phyloP scores from a whole-genome alignment of 30 jellyfish, hydroid and myxozoan species.

The Aurelia aurita complex sp. Pacific region DNA sequence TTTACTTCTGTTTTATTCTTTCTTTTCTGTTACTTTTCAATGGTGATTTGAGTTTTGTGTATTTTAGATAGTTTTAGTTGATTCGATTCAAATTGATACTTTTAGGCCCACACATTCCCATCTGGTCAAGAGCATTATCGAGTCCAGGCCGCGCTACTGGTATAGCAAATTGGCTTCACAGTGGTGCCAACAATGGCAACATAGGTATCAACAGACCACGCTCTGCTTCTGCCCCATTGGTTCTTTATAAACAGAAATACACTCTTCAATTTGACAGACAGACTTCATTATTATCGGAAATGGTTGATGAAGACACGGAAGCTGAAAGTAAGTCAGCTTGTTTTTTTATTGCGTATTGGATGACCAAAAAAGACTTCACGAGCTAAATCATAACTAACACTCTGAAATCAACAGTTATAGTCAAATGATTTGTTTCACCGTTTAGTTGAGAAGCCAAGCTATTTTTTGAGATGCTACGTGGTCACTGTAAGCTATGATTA shows the following conservation, averaged over 20 bases:
- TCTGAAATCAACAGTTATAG: too few species aligned
- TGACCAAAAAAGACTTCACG: too few species aligned
- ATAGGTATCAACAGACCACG: constrained; percentile 51
- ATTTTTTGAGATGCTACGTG: too few species aligned
- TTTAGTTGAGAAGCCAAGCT: too few species aligned
- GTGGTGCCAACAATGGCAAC: background rate
- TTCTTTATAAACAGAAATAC: constrained; percentile 59
- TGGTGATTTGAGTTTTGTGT: too few species aligned
- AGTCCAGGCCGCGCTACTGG: constrained; percentile 70
- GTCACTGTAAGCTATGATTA: too few species aligned
- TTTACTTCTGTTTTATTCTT: too few species aligned
- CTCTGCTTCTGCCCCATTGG: constrained; percentile 67
- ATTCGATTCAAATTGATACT: too few species aligned
- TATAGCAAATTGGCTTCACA: constrained; percentile 36
- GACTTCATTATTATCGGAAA: background rate
- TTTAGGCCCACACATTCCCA: constrained; percentile 39
- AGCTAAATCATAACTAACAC: too few species aligned
- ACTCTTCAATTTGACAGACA: constrained; percentile 72
- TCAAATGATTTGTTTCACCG: too few species aligned
- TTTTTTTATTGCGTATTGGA: background rate
- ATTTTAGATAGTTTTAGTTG: too few species aligned
- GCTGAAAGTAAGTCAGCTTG: constrained; percentile 8
- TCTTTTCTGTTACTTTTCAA: too few species aligned
- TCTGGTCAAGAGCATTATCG: constrained; percentile 64
- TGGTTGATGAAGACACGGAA: background rate